Conservation (phyloP, 2,113 vertebrate genomes). For the Myotis lucifugus region DNA sequence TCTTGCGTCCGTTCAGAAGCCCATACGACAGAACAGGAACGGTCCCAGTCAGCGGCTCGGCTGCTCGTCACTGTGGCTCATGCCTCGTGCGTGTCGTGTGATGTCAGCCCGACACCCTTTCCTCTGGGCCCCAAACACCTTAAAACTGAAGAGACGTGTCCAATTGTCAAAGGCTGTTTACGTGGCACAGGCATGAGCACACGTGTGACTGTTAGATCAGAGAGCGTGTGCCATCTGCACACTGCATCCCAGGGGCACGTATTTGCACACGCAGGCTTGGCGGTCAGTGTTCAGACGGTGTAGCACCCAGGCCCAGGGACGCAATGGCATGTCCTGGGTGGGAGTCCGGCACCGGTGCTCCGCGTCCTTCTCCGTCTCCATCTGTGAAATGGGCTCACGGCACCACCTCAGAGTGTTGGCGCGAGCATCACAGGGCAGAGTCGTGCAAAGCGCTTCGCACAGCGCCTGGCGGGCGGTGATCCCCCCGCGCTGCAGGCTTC, state of each 20-base stretch:
- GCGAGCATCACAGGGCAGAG: background rate
- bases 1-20: background rate
- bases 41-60: background rate
- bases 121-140: background rate
- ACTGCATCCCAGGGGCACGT: background rate
- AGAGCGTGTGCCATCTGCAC: background rate
- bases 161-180: background rate
- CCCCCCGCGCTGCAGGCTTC: too few species aligned
- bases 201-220: background rate
- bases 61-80: background rate
- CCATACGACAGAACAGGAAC: background rate
- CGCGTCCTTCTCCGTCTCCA: background rate
- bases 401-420: accelerated
- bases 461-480: accelerated
- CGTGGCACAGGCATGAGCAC: background rate
- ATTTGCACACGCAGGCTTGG: background rate
- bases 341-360: background rate
- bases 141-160: background rate
- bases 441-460: background rate
- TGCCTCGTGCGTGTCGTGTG: background rate
- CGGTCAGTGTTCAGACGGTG: background rate
- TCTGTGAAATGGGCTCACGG: background rate
- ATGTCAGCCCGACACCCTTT: background rate
- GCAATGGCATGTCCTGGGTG: accelerated
- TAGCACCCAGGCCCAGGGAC: background rate